Conservation (phyloP, 37 sponge, comb jelly and placozoan species). For the Petrosia ficiformis region DNA sequence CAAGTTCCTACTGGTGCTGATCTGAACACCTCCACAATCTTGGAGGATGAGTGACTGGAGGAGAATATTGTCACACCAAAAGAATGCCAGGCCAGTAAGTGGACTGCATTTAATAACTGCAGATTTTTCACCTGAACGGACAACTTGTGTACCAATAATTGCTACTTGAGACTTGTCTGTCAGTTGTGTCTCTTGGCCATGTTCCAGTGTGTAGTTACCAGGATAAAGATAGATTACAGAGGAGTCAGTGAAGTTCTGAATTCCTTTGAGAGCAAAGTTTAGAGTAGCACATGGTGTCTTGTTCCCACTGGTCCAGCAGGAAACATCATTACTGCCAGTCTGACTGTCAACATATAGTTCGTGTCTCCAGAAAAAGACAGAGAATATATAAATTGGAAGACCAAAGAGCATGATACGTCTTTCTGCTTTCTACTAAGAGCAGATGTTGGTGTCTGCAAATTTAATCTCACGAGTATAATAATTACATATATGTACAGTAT, state of each 20-base stretch:
- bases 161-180: not conserved
- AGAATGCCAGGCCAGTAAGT: constrained; percentile 34
- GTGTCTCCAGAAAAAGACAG: too few relatives aligned
- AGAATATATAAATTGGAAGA: too few relatives aligned
- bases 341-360: not conserved
- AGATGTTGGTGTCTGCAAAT: too few relatives aligned
- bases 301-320: not conserved
- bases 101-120: not conserved
- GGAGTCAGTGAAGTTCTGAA: not conserved
- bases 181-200: not conserved
- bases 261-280: not conserved
- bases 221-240: not conserved
- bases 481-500: too few relatives aligned
- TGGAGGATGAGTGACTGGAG: constrained; percentile 8
- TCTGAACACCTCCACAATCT: constrained; percentile 29
- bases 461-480: too few relatives aligned
- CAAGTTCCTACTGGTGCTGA: constrained; percentile 11
- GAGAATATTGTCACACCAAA: constrained; percentile 1
- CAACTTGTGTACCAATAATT: not conserved
- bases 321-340: not conserved
- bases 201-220: not conserved
- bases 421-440: too few relatives aligned
- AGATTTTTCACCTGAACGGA: not conserved
- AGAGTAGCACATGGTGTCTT: not conserved
- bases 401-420: too few relatives aligned